Evolutionary conservation across 2,113 vertebrate genomes (phyloP).

Genomic region (Carettochelys insculpta): DNA sequence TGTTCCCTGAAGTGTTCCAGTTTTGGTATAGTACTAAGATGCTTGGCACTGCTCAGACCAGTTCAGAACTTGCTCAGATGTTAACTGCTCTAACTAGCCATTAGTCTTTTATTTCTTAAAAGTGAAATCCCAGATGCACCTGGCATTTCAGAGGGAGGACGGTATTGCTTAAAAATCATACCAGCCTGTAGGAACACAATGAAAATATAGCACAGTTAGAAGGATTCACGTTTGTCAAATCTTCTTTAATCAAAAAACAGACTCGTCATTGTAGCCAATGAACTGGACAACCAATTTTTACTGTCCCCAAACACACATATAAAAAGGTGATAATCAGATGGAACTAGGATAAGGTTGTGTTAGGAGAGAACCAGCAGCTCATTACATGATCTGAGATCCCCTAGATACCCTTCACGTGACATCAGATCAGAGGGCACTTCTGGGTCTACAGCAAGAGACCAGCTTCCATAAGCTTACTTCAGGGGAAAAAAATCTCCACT

Average conservation of each 20-base stretch:
- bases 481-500: neutral
- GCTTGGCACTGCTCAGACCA: neutral
- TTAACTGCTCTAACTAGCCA: conserved; percentile 11
- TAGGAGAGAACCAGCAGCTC: neutral
- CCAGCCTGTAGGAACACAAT: neutral
- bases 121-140: neutral
- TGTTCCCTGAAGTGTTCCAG: conserved; percentile 34
- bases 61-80: conserved; percentile 50
- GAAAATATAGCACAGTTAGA: neutral
- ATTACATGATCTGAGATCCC: neutral
- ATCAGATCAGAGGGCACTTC: neutral
- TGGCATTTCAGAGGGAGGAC: conserved; percentile 7
- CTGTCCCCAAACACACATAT: no score
- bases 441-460: neutral
- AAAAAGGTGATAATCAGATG: neutral
- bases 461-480: neutral
- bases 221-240: neutral
- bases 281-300: neutral
- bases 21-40: conserved; percentile 33
- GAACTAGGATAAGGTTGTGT: neutral
- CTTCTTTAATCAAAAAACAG: neutral
- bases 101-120: conserved; percentile 51
- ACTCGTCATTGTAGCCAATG: neutral
- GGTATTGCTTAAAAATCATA: neutral
- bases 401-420: accelerated